A percentile compares a stretch with the other conserved stretches of the same genome.
These are phyloP conservation scores for Lycorma delicatula DNA, from an alignment of 1,140 invertebrate species.

Conservation along the genomic window DNA sequence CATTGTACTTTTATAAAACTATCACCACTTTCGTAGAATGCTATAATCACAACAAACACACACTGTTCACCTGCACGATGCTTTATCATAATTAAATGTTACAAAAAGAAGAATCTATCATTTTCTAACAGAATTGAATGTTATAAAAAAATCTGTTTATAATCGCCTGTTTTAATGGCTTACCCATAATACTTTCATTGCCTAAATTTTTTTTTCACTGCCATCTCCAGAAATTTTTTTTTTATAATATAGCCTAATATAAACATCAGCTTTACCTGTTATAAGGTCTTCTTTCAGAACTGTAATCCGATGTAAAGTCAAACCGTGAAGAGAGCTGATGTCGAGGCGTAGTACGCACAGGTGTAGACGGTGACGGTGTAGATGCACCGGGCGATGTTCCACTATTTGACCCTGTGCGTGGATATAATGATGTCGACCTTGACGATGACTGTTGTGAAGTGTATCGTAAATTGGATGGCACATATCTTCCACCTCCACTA, in stretches of 20 bases:
- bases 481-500: slow-evolving; percentile 16
- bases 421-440: neutral
- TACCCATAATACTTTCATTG: too few relatives aligned
- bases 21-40: too few relatives aligned
- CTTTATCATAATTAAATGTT: too few relatives aligned
- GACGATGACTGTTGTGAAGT: slow-evolving; percentile 19
- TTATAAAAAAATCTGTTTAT: too few relatives aligned
- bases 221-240: neutral
- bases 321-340: slow-evolving; percentile 19
- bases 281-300: slow-evolving; percentile 15
- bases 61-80: too few relatives aligned
- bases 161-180: too few relatives aligned
- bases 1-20: too few relatives aligned
- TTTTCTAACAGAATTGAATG: too few relatives aligned
- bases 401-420: slow-evolving; percentile 8
- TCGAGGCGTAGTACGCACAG: slow-evolving; percentile 17
- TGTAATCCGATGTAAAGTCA: slow-evolving; percentile 21
- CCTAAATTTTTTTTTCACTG: neutral
- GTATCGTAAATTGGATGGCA: slow-evolving; percentile 28
- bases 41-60: too few relatives aligned
- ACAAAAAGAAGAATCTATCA: too few relatives aligned
- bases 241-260: neutral
- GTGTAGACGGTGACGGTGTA: slow-evolving; percentile 17
- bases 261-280: neutral
- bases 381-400: slow-evolving; percentile 15